These are phyloP conservation scores for Ennomos quercinarius DNA, from an alignment of 2,888 invertebrate species.

Conservation along the genomic window DNA sequence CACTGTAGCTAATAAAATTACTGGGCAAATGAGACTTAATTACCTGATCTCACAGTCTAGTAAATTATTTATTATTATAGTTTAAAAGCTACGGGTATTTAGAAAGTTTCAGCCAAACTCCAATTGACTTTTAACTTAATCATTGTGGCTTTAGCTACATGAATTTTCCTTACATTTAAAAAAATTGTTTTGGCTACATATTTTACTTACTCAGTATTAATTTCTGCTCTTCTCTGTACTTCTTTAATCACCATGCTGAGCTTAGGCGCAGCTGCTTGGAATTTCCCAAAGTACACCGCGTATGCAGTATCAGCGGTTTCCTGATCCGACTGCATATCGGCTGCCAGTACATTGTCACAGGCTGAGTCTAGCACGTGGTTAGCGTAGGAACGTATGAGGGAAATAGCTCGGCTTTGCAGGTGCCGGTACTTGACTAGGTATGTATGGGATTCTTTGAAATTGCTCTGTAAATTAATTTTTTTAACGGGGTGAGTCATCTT, in stretches of 20 bases:
- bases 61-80: too few relatives aligned
- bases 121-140: too few relatives aligned
- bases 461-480: conserved; percentile 83
- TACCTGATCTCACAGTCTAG: too few relatives aligned
- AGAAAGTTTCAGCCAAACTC: too few relatives aligned
- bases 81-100: too few relatives aligned
- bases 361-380: conserved; percentile 91
- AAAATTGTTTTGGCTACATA: neutral
- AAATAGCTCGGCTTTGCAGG: conserved; percentile 92
- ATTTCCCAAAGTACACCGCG: conserved; percentile 97
- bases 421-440: conserved; percentile 95
- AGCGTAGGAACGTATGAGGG: conserved; percentile 92
- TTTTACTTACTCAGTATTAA: conserved; percentile 88
- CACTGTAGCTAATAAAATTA: too few relatives aligned
- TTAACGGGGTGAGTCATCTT: too few relatives aligned
- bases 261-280: conserved; percentile 95
- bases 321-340: conserved; percentile 61
- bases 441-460: conserved; percentile 93
- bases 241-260: conserved; percentile 92
- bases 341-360: conserved; percentile 89
- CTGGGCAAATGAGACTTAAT: too few relatives aligned
- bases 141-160: too few relatives aligned
- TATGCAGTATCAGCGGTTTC: conserved; percentile 88
- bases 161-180: too few relatives aligned
- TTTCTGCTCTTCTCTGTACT: conserved; percentile 91